Evolutionary conservation across 2,797 vertebrate genomes (phyloP).

Genomic region (Fistularia tabacaria): DNA sequence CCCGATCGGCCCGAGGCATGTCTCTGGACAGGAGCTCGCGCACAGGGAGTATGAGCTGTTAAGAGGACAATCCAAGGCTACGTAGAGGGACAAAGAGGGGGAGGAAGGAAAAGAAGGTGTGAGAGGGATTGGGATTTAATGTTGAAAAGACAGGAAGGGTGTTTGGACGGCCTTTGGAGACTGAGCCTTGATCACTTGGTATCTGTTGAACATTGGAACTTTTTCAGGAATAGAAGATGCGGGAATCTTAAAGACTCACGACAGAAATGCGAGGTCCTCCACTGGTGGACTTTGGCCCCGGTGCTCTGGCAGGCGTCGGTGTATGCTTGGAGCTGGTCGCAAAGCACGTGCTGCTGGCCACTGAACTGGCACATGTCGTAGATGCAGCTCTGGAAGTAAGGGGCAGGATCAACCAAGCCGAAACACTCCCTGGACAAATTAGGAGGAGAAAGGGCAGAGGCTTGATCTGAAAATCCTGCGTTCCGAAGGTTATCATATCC

Average conservation of each 20-base stretch:
- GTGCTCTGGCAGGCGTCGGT: slow-evolving; percentile 76
- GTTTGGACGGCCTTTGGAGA: too few relatives aligned
- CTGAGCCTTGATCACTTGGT: too few relatives aligned
- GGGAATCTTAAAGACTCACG: slow-evolving; percentile 59
- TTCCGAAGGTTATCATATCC: too few relatives aligned
- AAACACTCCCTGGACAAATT: slow-evolving; percentile 71
- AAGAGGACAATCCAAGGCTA: slow-evolving; percentile 75
- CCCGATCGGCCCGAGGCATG: slow-evolving; percentile 60
- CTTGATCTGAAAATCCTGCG: too few relatives aligned
- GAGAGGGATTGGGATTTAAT: background rate
- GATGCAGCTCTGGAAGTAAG: slow-evolving; percentile 78
- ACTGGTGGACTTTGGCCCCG: slow-evolving; percentile 69
- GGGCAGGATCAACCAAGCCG: slow-evolving; percentile 61
- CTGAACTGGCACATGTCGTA: slow-evolving; percentile 80
- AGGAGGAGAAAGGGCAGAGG: background rate
- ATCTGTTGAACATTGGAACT: too few relatives aligned
- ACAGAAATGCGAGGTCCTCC: slow-evolving; percentile 80
- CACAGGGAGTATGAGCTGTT: slow-evolving; percentile 81
- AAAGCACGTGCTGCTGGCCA: slow-evolving; percentile 69
- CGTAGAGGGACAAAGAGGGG: background rate
- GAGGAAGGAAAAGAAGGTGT: background rate
- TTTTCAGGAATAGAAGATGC: too few relatives aligned
- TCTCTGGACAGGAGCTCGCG: slow-evolving; percentile 72
- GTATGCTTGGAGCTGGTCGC: slow-evolving; percentile 80
- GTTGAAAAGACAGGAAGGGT: too few relatives aligned